Evolutionary conservation across 2,113 vertebrate species (phyloP), one percentile per base, ranked within the genome.

Genomic region (Benitochromis conjunctus): DNA sequence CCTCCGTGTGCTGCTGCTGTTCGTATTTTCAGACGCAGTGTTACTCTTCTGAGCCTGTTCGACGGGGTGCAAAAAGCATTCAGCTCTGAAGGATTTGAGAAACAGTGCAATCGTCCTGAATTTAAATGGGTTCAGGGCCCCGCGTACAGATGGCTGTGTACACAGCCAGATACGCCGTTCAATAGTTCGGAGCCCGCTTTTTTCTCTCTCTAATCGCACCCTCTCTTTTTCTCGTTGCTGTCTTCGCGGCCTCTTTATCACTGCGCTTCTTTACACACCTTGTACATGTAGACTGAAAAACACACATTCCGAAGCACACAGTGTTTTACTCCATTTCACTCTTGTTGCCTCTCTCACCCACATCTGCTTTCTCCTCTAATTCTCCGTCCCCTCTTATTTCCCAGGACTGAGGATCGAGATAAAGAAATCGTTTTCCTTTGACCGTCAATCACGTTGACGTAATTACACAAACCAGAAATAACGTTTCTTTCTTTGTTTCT

Each of bases 81-180:
- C 87, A 83, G 88, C 91, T 91, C 92, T 91, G 88, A 91, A 91
- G 92, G 90, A 94, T 93, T 93, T 93, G 83, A 88, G 87, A 93
- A 93, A 91, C 92, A 84, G 89, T 91, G 91, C 88, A 84, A 89
- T 93, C 86, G 90, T 93, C 82, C 83, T 92, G 94, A 92, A 94
- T 93, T 89, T 92, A 90, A 94, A 94, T 93, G 76, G 90, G 88
- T 91, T 92, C 89, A 91, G 89, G 85, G 85, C 86, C 87, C 86
- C 0, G 80, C 29, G 79, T 89, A 29, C 92, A 94, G 91, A 92
- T 89, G 90, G 87, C 91, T 79, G 87, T 41, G 58, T 81, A 41
- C 88, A 77, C 80, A 58, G 89, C 91, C 89, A 87, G 92, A 91
- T 90, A 89, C n/a, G 64, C 13, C 80, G 76, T 81, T 92, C 89